Conservation (phyloP, 2,797 vertebrate genomes). For the Chanos chanos region DNA sequence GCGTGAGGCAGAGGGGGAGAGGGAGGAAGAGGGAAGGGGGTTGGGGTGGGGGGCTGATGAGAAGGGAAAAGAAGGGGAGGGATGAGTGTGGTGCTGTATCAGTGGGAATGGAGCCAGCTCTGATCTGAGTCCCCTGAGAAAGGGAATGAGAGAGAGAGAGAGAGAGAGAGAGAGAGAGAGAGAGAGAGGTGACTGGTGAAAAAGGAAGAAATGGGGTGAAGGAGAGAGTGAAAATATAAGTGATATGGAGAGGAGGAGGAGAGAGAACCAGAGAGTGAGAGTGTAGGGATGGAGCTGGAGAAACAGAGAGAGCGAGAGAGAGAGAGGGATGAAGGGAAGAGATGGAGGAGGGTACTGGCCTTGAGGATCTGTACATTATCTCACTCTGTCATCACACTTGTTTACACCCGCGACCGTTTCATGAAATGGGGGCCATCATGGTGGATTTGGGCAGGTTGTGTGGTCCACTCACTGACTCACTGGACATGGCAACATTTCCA, state of each 20-base stretch:
- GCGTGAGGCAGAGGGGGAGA: slow-evolving; percentile 4
- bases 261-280: too few species aligned
- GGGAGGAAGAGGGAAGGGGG: neutral
- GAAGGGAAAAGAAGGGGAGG: neutral
- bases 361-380: too few species aligned
- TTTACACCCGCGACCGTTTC: neutral
- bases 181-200: neutral
- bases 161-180: slow-evolving; percentile 3
- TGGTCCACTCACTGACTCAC: slow-evolving; percentile 48
- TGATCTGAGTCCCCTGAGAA: slow-evolving; percentile 35
- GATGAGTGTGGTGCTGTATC: slow-evolving; percentile 14
- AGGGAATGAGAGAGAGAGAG: slow-evolving; percentile 6
- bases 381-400: too few species aligned
- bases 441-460: too few species aligned
- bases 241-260: too few species aligned
- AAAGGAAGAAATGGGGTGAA: slow-evolving; percentile 6
- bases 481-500: neutral
- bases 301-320: too few species aligned
- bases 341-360: too few species aligned
- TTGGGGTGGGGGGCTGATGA: slow-evolving; percentile 10
- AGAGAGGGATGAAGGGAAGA: too few species aligned
- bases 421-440: neutral
- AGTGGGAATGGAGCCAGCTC: slow-evolving; percentile 24
- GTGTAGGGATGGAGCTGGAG: too few species aligned
- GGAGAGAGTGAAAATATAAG: slow-evolving; percentile 8